Base-by-base conservation (phyloP, 2,888 invertebrate species). In the Nasonia oneida region DNA sequence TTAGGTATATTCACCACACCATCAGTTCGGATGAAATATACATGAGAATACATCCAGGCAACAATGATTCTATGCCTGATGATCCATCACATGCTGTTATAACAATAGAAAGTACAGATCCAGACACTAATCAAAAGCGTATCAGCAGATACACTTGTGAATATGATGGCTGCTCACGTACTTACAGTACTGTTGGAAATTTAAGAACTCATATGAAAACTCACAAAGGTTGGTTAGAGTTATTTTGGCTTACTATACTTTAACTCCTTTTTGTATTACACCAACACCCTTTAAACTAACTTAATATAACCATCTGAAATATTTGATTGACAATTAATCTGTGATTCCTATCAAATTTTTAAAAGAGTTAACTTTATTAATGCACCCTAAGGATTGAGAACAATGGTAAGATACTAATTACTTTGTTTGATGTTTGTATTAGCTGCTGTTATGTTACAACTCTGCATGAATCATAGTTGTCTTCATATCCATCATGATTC, bases 151-250 rank as follows among this genome's bases (percentile, higher is more conserved):
- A 97, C 93, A 95, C 95, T 91, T 99, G 98, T 94, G 97, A 98
- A 94, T 98, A 97, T 94, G 96, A 97, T 87, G 97, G 97, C 23
- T 98, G 98, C 93, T 95, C 95, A 88, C 95, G 98, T 90, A 97
- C 97, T 83, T 98, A 98, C 93, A 98, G 98, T 92, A 98, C 98
- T 8, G 96, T 98, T 89, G 98, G 98, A 80, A 99, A 99, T 94
- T 95, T 99, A 89, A 96, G 98, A 91, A 98, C 98, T 87, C 99
- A 99, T 94, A 96, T 98, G 95, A 99, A 98, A 95, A 98, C 98
- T 84, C 98, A 99, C 92, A 97, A 97, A 96, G 98, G 98, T 98
- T 94, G 91, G 90, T 90, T 37, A 81, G 47, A 33, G 70, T 78
- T 23, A 47, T 33, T 80, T 29, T 47, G 83, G 80, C 15, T 83